These are phyloP conservation scores for Drosophila leonis DNA, from an alignment of 2,888 invertebrate genomes.

Conservation along the genomic window DNA sequence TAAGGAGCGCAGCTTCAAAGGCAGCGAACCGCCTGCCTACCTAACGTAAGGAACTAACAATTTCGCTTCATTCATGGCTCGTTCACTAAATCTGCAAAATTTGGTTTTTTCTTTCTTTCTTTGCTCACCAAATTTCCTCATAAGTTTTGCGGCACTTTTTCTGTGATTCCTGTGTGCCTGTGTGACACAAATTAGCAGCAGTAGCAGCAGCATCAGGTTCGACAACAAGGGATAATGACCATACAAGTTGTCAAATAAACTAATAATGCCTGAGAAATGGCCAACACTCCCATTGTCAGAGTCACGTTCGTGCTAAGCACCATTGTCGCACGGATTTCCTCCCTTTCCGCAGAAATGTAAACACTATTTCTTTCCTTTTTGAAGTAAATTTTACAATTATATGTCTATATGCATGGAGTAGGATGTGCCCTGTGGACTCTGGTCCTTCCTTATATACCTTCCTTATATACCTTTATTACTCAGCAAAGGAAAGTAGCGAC, in stretches of 20 bases:
- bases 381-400: neutral
- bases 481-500: neutral
- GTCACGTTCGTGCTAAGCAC: constrained; percentile 59
- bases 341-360: constrained; percentile 31
- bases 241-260: constrained; percentile 69
- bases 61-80: constrained; percentile 46
- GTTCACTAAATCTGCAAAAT: constrained; percentile 64
- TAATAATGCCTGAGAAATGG: constrained; percentile 37
- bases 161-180: constrained; percentile 21
- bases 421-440: too few species aligned
- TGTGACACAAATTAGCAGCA: constrained; percentile 48
- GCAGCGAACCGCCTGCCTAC: constrained; percentile 46
- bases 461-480: neutral
- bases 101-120: constrained; percentile 50
- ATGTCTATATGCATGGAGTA: too few species aligned
- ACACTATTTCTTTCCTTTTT: constrained; percentile 19
- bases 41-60: constrained; percentile 20
- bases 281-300: constrained; percentile 45
- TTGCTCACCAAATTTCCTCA: constrained; percentile 70
- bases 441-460: too few species aligned
- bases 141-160: constrained; percentile 80
- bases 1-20: constrained; percentile 61
- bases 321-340: constrained; percentile 30
- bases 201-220: constrained; percentile 25
- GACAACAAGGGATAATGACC: constrained; percentile 79